Evolutionary conservation across 2,888 invertebrate species (phyloP).

Genomic region (Scaptomyza polygonia): DNA sequence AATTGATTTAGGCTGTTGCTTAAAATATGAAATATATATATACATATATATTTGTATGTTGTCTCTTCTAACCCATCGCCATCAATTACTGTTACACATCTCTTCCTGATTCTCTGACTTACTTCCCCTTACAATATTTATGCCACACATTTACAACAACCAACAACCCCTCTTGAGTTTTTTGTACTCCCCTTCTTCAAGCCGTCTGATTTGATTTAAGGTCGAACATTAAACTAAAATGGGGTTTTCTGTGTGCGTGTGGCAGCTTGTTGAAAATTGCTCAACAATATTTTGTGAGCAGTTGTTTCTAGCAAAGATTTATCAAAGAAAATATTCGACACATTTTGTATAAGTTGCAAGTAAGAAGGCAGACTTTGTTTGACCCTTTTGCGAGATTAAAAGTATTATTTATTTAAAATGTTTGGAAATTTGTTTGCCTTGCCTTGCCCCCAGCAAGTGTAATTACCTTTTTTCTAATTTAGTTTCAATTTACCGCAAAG

Average conservation of each 20-base stretch:
- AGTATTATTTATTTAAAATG: constrained; percentile 39
- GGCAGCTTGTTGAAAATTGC: constrained; percentile 57
- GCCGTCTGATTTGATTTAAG: constrained; percentile 63
- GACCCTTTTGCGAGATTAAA: constrained; percentile 25
- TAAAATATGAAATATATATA: no score
- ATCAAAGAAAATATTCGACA: constrained; percentile 65
- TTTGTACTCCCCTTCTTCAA: constrained; percentile 50
- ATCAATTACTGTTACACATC: constrained; percentile 49
- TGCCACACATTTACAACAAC: constrained; percentile 19
- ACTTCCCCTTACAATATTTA: background rate
- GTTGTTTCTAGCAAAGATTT: constrained; percentile 47
- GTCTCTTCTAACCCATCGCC: constrained; percentile 21
- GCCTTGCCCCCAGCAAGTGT: no score
- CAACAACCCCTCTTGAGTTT: constrained; percentile 9
- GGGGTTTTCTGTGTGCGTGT: constrained; percentile 18
- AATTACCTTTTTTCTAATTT: constrained; percentile 21
- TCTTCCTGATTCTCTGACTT: background rate
- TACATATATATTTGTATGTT: no score
- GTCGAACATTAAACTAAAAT: constrained; percentile 64
- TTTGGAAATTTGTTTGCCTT: constrained; percentile 4
- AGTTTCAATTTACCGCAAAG: constrained; percentile 17
- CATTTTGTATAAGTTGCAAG: constrained; percentile 55
- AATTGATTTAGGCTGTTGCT: constrained; percentile 19
- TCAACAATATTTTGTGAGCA: constrained; percentile 19
- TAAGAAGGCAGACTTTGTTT: constrained; percentile 13